Percentiles rank a stretch among this genome's conserved stretches.
Conservation (phyloP, 2,797 vertebrate genomes). For the Esox masquinongy region DNA sequence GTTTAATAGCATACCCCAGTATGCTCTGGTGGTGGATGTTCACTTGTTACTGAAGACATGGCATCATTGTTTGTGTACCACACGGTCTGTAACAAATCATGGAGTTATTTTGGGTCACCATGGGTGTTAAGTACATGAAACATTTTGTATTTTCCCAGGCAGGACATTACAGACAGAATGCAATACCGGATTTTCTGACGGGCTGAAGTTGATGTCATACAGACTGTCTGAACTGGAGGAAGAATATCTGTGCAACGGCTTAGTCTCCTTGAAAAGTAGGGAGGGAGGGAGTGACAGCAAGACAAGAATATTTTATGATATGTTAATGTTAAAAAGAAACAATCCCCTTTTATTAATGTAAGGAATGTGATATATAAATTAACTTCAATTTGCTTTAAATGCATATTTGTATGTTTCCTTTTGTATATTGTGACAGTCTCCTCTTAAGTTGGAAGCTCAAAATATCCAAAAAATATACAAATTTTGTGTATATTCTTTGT, state of each 20-base stretch:
- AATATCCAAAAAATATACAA: too few species aligned
- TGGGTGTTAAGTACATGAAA: too few species aligned
- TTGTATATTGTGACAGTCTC: not conserved
- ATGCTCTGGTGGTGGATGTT: not conserved
- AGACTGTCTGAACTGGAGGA: slow-evolving; percentile 19
- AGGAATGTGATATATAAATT: too few species aligned
- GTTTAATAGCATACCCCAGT: slow-evolving; percentile 23
- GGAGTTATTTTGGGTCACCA: not conserved
- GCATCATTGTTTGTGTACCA: slow-evolving; percentile 40
- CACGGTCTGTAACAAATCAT: slow-evolving; percentile 35
- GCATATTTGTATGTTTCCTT: not conserved
- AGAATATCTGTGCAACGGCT: not conserved
- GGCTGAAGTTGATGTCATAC: not conserved
- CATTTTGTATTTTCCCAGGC: not conserved
- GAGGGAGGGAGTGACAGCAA: not conserved
- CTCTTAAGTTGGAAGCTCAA: too few species aligned
- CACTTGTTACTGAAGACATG: slow-evolving; percentile 20
- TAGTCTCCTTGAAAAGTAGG: not conserved
- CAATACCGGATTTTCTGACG: not conserved
- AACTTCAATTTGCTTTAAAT: too few species aligned
- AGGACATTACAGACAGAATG: not conserved
- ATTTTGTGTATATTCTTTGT: too few species aligned
- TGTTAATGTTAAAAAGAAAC: too few species aligned
- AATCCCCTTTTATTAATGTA: too few species aligned
- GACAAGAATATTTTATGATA: not conserved